Base-by-base conservation (phyloP, 2,888 invertebrate species). In the Lasioglossum leucozonium region DNA sequence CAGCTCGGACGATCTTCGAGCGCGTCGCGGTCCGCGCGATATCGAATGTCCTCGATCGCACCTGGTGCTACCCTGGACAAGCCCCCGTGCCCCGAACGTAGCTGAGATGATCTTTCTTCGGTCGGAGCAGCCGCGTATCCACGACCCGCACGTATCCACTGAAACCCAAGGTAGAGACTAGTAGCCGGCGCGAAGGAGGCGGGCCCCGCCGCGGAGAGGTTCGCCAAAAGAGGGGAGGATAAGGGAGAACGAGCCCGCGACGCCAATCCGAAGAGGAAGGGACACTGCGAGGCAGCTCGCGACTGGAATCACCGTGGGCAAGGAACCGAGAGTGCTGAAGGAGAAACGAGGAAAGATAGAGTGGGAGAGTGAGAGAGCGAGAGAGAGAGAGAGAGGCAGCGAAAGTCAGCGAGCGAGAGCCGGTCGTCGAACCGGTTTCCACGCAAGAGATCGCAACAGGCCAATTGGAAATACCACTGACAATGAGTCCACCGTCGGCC, bases 391-490 rank as follows among this genome's bases (percentile, higher is more conserved):
- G 6, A 62, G 62, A 37, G 34, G 67, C 65, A 72, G 55, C 73
- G 55, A 67, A 55, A 88, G 84, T 65, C 84, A 69, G 71, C 71
- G 79, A 79, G 37, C n/a, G 83, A 80, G 84, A 81, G 84, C 90
- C 87, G 90, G 90, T 91, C 91, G 89, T 87, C 88, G 90, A 91
- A 91, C 91, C 91, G 91, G 91, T 91, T 91, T 86, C 84, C 85
- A 74, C 87, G 81, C 82, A 71, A 77, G 86, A 85, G 88, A 91
- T 91, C 85, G 87, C 88, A 75, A 84, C 87, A 79, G 81, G 87
- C 89, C 90, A 90, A 90, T 90, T 90, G 89, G 91, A 91, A 90
- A 89, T 90, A 90, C 90, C 90, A 90, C 89, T 85, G 88, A 90
- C 90, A 90, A 90, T 88, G 88, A 89, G 90, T 83, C 79, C 84